These are phyloP conservation scores for Alligator mississippiensis DNA, from an alignment of 2,113 vertebrate species.

Conservation along the genomic window DNA sequence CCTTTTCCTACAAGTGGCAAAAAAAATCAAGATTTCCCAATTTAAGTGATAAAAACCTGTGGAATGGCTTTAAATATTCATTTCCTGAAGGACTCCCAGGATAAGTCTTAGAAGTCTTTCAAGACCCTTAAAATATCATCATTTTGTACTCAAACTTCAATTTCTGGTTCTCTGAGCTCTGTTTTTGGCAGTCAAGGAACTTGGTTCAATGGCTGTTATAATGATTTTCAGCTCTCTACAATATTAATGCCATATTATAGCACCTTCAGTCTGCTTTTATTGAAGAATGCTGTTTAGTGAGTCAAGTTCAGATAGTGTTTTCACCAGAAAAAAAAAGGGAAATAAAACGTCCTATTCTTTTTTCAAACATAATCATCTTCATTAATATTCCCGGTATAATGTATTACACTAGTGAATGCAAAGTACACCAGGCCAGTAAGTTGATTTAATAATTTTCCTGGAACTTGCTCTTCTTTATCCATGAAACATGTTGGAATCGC, in stretches of 20 bases:
- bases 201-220: background rate
- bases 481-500: background rate
- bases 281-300: background rate
- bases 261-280: background rate
- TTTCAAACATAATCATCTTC: background rate
- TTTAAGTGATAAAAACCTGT: background rate
- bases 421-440: too few species aligned
- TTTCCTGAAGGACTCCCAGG: background rate
- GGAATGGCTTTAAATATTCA: background rate
- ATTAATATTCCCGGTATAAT: too few species aligned
- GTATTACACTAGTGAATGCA: too few species aligned
- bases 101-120: background rate
- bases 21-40: background rate
- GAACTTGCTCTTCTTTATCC: background rate
- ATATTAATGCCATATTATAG: background rate
- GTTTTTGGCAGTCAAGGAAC: background rate
- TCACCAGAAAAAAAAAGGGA: background rate
- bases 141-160: background rate
- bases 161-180: background rate
- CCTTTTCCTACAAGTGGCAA: background rate
- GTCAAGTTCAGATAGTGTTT: background rate
- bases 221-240: background rate
- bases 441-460: too few species aligned
- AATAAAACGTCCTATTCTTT: accelerated
- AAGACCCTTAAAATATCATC: background rate